Evolutionary conservation across 2,113 vertebrate genomes (phyloP).

Genomic region (Turdus rufiventris): DNA sequence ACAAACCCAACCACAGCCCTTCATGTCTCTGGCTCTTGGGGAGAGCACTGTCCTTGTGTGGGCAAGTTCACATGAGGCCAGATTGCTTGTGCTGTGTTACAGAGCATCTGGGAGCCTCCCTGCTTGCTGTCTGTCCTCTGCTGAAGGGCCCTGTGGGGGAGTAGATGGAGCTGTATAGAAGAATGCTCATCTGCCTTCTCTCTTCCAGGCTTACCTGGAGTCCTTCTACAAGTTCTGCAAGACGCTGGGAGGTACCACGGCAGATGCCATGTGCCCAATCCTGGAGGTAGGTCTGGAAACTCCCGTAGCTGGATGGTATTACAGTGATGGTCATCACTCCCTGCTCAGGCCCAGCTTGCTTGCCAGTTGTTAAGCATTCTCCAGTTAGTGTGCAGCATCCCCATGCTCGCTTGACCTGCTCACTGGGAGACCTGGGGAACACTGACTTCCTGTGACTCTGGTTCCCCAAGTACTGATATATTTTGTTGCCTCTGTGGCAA

Average conservation of each 20-base stretch:
- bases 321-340: neutral
- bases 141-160: neutral
- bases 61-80: neutral
- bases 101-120: neutral
- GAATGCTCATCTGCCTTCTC: neutral
- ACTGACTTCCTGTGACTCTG: neutral
- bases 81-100: neutral
- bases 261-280: constrained; percentile 96
- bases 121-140: neutral
- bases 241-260: constrained; percentile 90
- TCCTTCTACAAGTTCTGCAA: constrained; percentile 98
- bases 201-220: constrained; percentile 88
- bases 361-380: neutral
- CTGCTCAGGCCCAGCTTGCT: neutral
- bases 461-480: neutral
- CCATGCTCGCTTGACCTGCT: neutral
- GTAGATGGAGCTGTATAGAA: neutral
- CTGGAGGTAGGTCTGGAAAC: constrained; percentile 82
- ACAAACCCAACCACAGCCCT: neutral
- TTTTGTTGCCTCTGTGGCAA: neutral
- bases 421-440: neutral
- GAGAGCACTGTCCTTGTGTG: neutral
- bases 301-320: neutral
- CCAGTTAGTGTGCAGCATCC: neutral
- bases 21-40: neutral